Evolutionary conservation across 2,113 vertebrate species (phyloP).

Genomic region (Isichthys henryi): DNA sequence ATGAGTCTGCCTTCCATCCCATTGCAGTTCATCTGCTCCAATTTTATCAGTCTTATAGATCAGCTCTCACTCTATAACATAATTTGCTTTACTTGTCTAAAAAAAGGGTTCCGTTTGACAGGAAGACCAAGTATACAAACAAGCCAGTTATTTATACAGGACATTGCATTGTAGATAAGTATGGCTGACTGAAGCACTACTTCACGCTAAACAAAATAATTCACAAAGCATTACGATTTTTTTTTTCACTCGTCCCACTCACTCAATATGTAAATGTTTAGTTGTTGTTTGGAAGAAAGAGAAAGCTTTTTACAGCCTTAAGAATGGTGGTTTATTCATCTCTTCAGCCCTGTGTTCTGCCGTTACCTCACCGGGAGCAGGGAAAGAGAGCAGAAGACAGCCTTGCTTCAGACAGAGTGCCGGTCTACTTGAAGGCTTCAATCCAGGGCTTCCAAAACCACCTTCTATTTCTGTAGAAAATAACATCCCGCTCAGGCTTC

Average conservation of each 20-base stretch:
- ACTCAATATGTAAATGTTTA: neutral
- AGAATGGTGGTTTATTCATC: neutral
- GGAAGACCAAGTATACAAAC: neutral
- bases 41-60: slow-evolving; percentile 15
- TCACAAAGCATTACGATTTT: neutral
- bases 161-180: neutral
- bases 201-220: neutral
- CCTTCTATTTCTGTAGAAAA: slow-evolving; percentile 53
- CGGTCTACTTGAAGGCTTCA: slow-evolving; percentile 31
- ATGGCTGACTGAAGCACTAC: neutral
- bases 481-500: slow-evolving; percentile 55
- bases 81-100: neutral
- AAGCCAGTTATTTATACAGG: neutral
- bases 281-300: neutral
- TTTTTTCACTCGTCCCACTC: neutral
- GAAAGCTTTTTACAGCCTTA: neutral
- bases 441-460: slow-evolving; percentile 43
- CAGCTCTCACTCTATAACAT: neutral
- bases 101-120: neutral
- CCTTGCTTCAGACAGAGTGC: neutral
- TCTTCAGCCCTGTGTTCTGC: neutral
- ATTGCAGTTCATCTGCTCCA: slow-evolving; percentile 17
- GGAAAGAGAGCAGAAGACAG: neutral
- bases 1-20: neutral
- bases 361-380: neutral